Conservation (phyloP, 2,113 vertebrate genomes). For the Monarcha castaneiventris region DNA sequence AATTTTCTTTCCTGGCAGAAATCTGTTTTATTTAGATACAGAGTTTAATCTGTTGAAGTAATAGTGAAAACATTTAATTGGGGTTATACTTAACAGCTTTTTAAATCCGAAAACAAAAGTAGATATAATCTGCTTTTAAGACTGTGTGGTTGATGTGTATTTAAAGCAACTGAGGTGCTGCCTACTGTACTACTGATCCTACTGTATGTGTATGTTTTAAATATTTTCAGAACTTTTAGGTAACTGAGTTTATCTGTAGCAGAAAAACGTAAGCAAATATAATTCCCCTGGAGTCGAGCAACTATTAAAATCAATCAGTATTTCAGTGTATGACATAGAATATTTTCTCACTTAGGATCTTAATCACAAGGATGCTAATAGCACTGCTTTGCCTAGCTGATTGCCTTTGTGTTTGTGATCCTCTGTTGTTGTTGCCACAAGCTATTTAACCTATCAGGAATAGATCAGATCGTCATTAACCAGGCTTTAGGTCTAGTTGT, state of each 20-base stretch:
- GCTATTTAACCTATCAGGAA: conserved; percentile 72
- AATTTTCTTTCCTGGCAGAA: neutral
- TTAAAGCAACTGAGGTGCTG: neutral
- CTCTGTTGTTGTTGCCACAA: conserved; percentile 72
- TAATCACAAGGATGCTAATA: conserved; percentile 73
- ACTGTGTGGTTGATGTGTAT: neutral
- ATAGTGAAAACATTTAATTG: conserved; percentile 31
- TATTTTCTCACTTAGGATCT: conserved; percentile 79
- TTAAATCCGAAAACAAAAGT: neutral
- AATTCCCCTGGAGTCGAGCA: conserved; percentile 67
- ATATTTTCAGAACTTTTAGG: conserved; percentile 72
- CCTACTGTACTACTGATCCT: neutral
- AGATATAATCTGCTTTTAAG: neutral
- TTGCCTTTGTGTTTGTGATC: conserved; percentile 78
- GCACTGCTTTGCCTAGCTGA: conserved; percentile 69
- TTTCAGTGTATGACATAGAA: conserved; percentile 57
- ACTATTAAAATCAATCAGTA: conserved; percentile 69
- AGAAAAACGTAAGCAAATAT: conserved; percentile 73
- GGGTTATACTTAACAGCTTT: neutral
- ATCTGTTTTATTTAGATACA: conserved; percentile 32
- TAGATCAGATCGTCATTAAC: conserved; percentile 70
- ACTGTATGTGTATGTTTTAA: neutral
- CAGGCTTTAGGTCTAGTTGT: conserved; percentile 59
- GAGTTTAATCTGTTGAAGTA: conserved; percentile 28
- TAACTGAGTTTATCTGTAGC: conserved; percentile 67